Evolutionary conservation across 2,113 vertebrate genomes (phyloP).

Genomic region (Clarias macrocephalus): DNA sequence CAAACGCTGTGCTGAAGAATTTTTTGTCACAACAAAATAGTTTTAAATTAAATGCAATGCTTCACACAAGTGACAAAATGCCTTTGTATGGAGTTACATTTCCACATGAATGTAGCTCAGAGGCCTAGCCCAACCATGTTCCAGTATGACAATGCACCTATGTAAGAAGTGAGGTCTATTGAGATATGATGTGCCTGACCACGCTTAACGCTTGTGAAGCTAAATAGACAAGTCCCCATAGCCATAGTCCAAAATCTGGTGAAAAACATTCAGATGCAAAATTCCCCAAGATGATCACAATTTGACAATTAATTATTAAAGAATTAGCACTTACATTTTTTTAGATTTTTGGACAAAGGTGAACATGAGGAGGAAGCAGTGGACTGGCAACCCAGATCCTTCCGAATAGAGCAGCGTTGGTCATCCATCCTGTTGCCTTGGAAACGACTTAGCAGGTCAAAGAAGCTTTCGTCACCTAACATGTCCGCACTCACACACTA

Average conservation of each 20-base stretch:
- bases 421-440: conserved; percentile 98
- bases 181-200: neutral
- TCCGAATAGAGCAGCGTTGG: conserved; percentile 84
- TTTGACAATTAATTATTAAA: neutral
- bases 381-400: conserved; percentile 70
- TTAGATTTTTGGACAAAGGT: conserved; percentile 72
- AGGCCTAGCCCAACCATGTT: neutral
- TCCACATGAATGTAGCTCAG: neutral
- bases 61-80: neutral
- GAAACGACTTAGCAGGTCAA: conserved; percentile 92
- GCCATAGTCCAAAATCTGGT: neutral
- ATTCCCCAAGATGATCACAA: neutral
- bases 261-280: neutral
- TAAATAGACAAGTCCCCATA: neutral
- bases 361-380: conserved; percentile 66
- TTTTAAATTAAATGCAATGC: too few species aligned
- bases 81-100: neutral
- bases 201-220: neutral
- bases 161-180: neutral
- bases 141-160: neutral
- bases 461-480: conserved; percentile 90
- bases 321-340: conserved; percentile 76
- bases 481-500: conserved; percentile 80
- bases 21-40: too few species aligned
- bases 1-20: too few species aligned